Conservation (phyloP, 2,797 vertebrate genomes). For the Arnoldichthys spilopterus region DNA sequence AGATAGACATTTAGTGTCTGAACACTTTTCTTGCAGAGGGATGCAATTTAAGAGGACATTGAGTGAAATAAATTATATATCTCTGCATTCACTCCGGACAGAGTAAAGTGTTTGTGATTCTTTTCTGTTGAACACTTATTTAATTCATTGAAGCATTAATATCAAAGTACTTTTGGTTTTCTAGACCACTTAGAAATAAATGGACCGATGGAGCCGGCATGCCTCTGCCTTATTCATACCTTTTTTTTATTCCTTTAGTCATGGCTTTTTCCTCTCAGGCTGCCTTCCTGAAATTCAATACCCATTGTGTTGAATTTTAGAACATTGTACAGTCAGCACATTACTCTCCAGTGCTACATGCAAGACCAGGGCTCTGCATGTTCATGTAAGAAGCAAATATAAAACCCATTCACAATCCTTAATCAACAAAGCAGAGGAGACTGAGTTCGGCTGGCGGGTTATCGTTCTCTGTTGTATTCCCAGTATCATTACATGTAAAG, state of each 20-base stretch:
- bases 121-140: background rate
- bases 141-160: background rate
- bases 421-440: background rate
- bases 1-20: background rate
- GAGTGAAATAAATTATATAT: background rate
- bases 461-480: background rate
- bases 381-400: background rate
- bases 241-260: background rate
- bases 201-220: background rate
- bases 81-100: background rate
- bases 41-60: background rate
- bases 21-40: no score
- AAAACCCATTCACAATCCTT: background rate
- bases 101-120: background rate
- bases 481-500: no score
- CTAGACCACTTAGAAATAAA: background rate
- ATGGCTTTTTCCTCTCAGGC: background rate
- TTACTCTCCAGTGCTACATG: background rate
- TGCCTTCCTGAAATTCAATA: background rate
- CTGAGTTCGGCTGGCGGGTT: background rate
- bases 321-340: conserved; percentile 2
- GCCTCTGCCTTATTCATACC: background rate
- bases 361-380: background rate
- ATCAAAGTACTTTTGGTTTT: background rate
- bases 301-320: conserved; percentile 12